A percentile compares a stretch with the other conserved stretches of the same genome.
These are phyloP conservation scores for Drosophila nr. perissopoda DNA, from an alignment of 2,888 invertebrate species.

Conservation along the genomic window DNA sequence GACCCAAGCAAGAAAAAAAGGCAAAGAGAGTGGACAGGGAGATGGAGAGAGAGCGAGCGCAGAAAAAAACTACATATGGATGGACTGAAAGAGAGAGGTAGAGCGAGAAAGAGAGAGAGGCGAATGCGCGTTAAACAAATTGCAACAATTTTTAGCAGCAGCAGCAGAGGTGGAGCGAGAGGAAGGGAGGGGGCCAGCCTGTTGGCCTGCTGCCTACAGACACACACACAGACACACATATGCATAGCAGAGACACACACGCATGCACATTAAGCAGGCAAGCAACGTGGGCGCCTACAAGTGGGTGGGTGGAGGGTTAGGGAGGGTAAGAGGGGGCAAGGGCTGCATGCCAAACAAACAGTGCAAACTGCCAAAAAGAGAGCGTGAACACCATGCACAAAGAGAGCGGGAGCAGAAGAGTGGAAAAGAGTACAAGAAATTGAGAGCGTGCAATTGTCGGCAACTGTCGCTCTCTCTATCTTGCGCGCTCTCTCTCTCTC, in stretches of 20 bases:
- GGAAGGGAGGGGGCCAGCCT: constrained; percentile 53
- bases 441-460: constrained; percentile 35
- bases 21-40: constrained; percentile 12
- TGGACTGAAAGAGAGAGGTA: constrained; percentile 2
- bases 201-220: constrained; percentile 61
- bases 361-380: constrained; percentile 66
- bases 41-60: constrained; percentile 3
- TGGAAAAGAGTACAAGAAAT: constrained; percentile 27
- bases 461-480: constrained; percentile 24
- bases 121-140: constrained; percentile 75
- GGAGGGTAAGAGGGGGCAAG: constrained; percentile 49
- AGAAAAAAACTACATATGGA: constrained; percentile 21
- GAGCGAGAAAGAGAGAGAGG: constrained; percentile 25
- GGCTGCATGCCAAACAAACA: constrained; percentile 55
- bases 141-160: constrained; percentile 64
- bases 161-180: background rate
- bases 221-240: constrained; percentile 12
- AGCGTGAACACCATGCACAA: constrained; percentile 3
- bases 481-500: constrained; percentile 21
- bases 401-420: constrained; percentile 18
- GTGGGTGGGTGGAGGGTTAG: constrained; percentile 52
- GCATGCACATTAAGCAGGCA: constrained; percentile 20
- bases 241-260: background rate
- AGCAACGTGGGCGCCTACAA: constrained; percentile 78
- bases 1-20: constrained; percentile 24